Evolutionary conservation across 2,113 vertebrate species (phyloP), one percentile per base, ranked within the genome.

Genomic region (Limanda limanda): DNA sequence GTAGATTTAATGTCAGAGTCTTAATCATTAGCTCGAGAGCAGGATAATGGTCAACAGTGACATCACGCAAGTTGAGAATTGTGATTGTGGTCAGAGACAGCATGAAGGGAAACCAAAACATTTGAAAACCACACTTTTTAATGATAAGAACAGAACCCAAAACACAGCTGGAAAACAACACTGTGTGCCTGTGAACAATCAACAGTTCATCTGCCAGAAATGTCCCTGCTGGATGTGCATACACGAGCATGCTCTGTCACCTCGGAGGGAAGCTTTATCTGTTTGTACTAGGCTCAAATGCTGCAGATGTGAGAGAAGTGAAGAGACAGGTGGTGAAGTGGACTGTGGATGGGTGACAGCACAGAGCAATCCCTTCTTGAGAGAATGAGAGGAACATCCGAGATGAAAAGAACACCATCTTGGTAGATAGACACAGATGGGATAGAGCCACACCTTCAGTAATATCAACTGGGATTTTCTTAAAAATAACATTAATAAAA

Each of bases 261-360:
- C 3, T 27, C 35, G 45, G 5, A 23, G 11, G 31, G 20, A 3
- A 23, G n/a, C 55, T 11, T 25, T 20, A 37, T 62, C 65, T 42
- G 69, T 64, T 75, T 5, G 25, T 56, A 73, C 85, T 57, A 77
- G 81, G 83, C 64, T 83, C 65, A 13, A 21, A 18, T 59, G 70
- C 48, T 79, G 55, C 14, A 48, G 69, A 54, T 23, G 54, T 54
- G 69, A 70, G 59, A 57, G 0, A 47, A 21, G n/a, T 65, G 10
- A 20, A 60, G 5, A 18, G 27, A 64, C 11, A 60, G 68, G 7
- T 15, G 35, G 58, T 11, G 54, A 58, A 20, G 57, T 24, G 23
- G 15, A 59, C 42, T 40, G 63, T 37, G 10, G 57, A 64, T 17
- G 35, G 20, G 21, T 4, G 64, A 58, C 6, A 37, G 57, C n/a